These are phyloP conservation scores for Pelobates cultripes DNA, from an alignment of 2,797 vertebrate genomes.

Conservation along the genomic window DNA sequence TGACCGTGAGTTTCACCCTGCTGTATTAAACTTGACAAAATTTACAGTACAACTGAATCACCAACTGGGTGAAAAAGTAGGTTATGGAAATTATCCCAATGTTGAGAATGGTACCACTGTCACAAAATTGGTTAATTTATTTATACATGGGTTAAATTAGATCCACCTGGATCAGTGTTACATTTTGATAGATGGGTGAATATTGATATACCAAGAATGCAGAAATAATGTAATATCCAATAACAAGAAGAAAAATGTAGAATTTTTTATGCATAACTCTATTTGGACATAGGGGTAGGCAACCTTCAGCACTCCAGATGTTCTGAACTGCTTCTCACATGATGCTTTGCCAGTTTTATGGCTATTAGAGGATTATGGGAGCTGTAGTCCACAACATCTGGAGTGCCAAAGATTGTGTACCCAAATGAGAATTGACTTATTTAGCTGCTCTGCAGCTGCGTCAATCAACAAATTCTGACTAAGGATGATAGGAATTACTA, in stretches of 20 bases:
- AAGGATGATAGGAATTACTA: too few relatives aligned
- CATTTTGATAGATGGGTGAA: constrained; percentile 51
- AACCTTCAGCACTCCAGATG: too few relatives aligned
- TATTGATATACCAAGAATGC: constrained; percentile 48
- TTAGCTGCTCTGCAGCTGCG: too few relatives aligned
- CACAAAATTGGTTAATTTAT: constrained; percentile 49
- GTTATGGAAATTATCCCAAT: constrained; percentile 38
- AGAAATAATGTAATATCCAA: constrained; percentile 28
- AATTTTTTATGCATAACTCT: too few relatives aligned
- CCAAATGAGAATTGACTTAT: too few relatives aligned
- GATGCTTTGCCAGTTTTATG: too few relatives aligned
- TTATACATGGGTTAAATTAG: constrained; percentile 43
- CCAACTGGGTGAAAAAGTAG: constrained; percentile 13
- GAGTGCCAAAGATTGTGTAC: too few relatives aligned
- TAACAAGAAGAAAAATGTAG: neutral
- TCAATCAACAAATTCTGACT: too few relatives aligned
- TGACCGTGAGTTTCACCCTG: constrained; percentile 9
- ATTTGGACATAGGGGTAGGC: too few relatives aligned
- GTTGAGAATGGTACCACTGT: constrained; percentile 38
- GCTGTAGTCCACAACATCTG: too few relatives aligned
- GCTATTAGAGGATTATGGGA: too few relatives aligned
- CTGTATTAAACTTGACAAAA: constrained; percentile 31
- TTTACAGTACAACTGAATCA: constrained; percentile 18
- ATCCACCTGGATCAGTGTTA: constrained; percentile 38
- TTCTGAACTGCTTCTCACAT: too few relatives aligned